Conservation (phyloP, 2,888 invertebrate species). For the Sinopyrophorus schimmeli region DNA sequence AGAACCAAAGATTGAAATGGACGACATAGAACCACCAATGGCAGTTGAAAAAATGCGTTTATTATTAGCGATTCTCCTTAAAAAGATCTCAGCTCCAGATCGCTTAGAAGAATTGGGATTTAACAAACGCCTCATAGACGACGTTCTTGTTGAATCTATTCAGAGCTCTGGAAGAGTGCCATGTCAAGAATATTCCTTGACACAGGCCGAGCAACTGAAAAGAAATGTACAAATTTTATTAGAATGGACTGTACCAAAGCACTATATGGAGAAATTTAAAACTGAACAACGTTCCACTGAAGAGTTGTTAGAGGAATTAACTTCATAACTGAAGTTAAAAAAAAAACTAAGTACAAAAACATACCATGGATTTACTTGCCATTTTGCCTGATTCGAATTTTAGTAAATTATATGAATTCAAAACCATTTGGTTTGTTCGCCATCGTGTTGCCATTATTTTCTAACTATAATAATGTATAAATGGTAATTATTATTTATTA, state of each 20-base stretch:
- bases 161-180: slow-evolving; percentile 73
- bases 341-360: background rate
- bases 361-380: background rate
- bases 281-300: slow-evolving; percentile 76
- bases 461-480: background rate
- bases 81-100: slow-evolving; percentile 81
- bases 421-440: background rate
- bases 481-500: background rate
- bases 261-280: slow-evolving; percentile 75
- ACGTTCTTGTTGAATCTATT: slow-evolving; percentile 77
- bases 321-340: slow-evolving; percentile 58
- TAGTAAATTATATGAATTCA: background rate
- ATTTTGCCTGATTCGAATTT: background rate
- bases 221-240: slow-evolving; percentile 77
- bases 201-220: slow-evolving; percentile 68
- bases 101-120: slow-evolving; percentile 76
- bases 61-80: slow-evolving; percentile 77
- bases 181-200: slow-evolving; percentile 61
- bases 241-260: slow-evolving; percentile 78
- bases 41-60: slow-evolving; percentile 76
- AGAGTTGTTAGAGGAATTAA: slow-evolving; percentile 76
- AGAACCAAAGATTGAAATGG: slow-evolving; percentile 36
- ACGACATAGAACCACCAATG: slow-evolving; percentile 60
- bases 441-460: slow-evolving; percentile 3
- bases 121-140: slow-evolving; percentile 76